Conservation (phyloP, 2,888 invertebrate genomes). For the Parnassius mnemosyne region DNA sequence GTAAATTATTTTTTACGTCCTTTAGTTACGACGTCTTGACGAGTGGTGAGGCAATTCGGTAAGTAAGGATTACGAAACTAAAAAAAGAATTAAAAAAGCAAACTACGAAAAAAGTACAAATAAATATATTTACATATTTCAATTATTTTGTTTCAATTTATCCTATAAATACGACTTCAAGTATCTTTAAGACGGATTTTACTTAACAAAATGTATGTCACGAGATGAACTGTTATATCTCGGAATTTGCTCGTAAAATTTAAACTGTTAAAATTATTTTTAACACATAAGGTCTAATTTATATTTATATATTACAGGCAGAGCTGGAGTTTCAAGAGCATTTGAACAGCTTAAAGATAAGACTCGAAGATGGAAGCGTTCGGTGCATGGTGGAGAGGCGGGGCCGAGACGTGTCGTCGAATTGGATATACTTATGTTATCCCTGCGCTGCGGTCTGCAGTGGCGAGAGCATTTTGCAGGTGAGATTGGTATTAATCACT, state of each 20-base stretch:
- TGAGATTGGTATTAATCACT: slow-evolving; percentile 28
- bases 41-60: slow-evolving; percentile 3
- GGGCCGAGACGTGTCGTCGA: slow-evolving; percentile 63
- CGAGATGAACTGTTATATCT: too few species aligned
- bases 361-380: slow-evolving; percentile 64
- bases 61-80: slow-evolving; percentile 14
- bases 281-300: too few species aligned
- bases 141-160: slow-evolving; percentile 31
- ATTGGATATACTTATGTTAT: slow-evolving; percentile 75
- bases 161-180: slow-evolving; percentile 7
- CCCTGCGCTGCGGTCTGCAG: slow-evolving; percentile 76
- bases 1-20: neutral
- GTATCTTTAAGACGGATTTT: neutral
- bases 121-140: slow-evolving; percentile 26
- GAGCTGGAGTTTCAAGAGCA: slow-evolving; percentile 70
- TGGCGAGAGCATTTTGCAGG: slow-evolving; percentile 70
- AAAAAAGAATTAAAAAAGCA: slow-evolving; percentile 1
- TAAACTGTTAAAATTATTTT: too few species aligned
- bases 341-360: slow-evolving; percentile 68
- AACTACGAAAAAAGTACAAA: slow-evolving; percentile 16
- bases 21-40: neutral
- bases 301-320: slow-evolving; percentile 47
- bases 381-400: slow-evolving; percentile 72
- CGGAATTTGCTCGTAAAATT: too few species aligned
- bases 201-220: too few species aligned